Evolutionary conservation across 2,797 vertebrate species (phyloP).

Genomic region (Tapirus indicus): DNA sequence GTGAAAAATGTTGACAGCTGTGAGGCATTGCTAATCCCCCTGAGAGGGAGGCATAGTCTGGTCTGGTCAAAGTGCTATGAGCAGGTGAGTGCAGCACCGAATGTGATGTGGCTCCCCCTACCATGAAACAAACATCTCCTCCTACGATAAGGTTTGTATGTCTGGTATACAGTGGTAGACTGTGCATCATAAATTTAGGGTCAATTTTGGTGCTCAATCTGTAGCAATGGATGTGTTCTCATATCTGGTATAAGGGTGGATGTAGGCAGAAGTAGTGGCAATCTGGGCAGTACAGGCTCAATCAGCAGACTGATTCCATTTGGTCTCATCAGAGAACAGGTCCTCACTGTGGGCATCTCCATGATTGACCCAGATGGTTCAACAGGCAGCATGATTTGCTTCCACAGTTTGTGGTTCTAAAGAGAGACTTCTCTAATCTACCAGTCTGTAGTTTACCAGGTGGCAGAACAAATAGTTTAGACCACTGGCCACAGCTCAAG

Average conservation of each 20-base stretch:
- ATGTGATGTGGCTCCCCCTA: neutral
- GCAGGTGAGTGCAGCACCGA: neutral
- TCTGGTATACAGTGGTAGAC: neutral
- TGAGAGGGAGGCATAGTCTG: neutral
- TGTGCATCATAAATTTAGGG: neutral
- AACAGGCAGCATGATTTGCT: neutral
- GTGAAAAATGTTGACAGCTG: neutral
- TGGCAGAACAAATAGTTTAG: neutral
- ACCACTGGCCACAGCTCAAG: neutral
- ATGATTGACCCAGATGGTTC: neutral
- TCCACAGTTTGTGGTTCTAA: neutral
- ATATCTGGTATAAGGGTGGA: neutral
- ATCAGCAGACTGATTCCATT: neutral
- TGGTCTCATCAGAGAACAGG: neutral
- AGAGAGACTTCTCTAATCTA: neutral
- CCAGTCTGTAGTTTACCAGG: neutral
- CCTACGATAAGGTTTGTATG: neutral
- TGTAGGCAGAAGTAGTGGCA: neutral
- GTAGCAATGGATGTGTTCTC: neutral
- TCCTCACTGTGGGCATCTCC: neutral
- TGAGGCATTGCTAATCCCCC: neutral
- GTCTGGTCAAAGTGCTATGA: neutral
- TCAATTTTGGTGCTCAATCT: neutral
- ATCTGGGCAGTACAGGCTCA: neutral
- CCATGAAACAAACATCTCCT: neutral